Evolutionary conservation across 2,888 invertebrate genomes (phyloP).

Genomic region (Hyposoter dolosus): DNA sequence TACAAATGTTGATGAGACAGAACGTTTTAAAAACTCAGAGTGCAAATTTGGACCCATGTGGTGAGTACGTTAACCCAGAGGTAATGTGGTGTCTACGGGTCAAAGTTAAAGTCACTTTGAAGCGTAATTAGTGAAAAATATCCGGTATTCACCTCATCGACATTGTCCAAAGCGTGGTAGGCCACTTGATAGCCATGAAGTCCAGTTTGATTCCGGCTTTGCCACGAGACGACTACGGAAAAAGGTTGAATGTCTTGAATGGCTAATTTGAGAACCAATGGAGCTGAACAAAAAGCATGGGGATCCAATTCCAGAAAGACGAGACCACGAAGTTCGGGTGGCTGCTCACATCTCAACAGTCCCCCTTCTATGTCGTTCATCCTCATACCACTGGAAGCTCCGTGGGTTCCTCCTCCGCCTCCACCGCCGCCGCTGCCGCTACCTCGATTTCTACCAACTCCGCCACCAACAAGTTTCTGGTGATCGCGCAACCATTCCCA

Average conservation of each 20-base stretch:
- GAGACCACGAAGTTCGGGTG: conserved; percentile 91
- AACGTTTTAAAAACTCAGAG: too few species aligned
- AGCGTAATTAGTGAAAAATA: not conserved
- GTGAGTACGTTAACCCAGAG: too few species aligned
- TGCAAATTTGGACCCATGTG: too few species aligned
- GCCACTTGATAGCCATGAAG: conserved; percentile 95
- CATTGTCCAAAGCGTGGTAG: conserved; percentile 90
- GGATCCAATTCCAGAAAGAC: conserved; percentile 92
- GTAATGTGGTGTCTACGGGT: not conserved
- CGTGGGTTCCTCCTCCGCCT: conserved; percentile 77
- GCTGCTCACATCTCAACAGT: conserved; percentile 92
- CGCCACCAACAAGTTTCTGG: conserved; percentile 89
- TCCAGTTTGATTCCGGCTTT: conserved; percentile 94
- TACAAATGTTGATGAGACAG: too few species aligned
- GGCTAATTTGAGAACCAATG: conserved; percentile 93
- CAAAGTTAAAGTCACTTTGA: not conserved
- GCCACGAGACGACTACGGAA: conserved; percentile 95
- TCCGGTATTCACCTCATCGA: conserved; percentile 85
- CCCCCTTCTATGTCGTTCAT: conserved; percentile 80
- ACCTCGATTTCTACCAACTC: conserved; percentile 84
- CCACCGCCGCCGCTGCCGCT: conserved; percentile 82
- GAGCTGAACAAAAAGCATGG: conserved; percentile 93
- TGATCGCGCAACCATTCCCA: conserved; percentile 97
- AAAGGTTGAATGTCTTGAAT: conserved; percentile 96
- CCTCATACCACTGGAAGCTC: conserved; percentile 77